Conservation (phyloP, 2,888 invertebrate species). For the Cephus runcator region DNA sequence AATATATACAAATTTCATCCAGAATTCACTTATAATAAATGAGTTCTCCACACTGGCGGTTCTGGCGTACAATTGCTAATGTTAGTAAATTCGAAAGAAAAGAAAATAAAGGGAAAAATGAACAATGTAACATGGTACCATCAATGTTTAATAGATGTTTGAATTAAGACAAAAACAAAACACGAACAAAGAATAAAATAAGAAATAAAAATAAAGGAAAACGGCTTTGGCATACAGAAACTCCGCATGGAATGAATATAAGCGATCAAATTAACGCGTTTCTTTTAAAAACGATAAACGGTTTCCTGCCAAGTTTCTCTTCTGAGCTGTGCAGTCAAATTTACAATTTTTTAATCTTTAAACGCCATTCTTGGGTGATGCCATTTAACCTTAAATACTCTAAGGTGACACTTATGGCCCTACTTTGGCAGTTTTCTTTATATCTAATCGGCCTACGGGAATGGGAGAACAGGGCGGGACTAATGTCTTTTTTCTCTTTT, state of each 20-base stretch:
- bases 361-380: not conserved
- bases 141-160: not conserved
- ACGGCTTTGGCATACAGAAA: not conserved
- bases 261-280: not conserved
- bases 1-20: slow-evolving; percentile 52
- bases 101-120: slow-evolving; percentile 26
- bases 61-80: slow-evolving; percentile 24
- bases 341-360: not conserved
- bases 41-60: slow-evolving; percentile 16
- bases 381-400: slow-evolving; percentile 40
- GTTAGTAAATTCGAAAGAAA: slow-evolving; percentile 15
- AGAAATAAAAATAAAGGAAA: slow-evolving; percentile 1
- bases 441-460: slow-evolving; percentile 31
- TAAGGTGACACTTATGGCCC: slow-evolving; percentile 50
- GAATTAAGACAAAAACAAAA: not conserved
- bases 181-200: slow-evolving; percentile 9
- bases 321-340: not conserved
- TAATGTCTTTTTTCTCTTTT: slow-evolving; percentile 14
- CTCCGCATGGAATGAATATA: not conserved
- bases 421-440: slow-evolving; percentile 53
- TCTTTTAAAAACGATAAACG: not conserved
- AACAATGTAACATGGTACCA: slow-evolving; percentile 22
- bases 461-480: not conserved
- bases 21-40: slow-evolving; percentile 47
- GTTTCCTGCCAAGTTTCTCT: not conserved